Conservation (phyloP, 2,797 vertebrate genomes). For the Mastacembelus armatus region DNA sequence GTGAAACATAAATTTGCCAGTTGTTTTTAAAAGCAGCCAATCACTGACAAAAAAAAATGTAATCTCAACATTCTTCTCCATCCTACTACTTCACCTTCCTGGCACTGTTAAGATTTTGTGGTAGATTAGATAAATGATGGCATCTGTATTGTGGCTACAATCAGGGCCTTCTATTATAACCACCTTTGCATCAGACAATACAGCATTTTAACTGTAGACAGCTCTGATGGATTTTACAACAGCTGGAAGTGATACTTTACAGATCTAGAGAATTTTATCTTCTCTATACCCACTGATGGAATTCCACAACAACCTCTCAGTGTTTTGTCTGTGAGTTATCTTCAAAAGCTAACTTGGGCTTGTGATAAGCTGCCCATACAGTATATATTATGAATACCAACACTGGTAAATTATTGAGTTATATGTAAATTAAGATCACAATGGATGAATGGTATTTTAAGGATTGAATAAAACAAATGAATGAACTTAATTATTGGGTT, state of each 20-base stretch:
- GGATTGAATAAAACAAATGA: background rate
- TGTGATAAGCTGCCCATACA: conserved; percentile 40
- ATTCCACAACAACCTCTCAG: conserved; percentile 61
- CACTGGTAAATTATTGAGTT: background rate
- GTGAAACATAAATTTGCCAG: conserved; percentile 4
- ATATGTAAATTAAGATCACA: conserved; percentile 15
- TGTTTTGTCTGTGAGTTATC: conserved; percentile 77
- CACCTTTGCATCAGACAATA: conserved; percentile 79
- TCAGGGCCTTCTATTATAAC: conserved; percentile 73
- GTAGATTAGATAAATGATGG: conserved; percentile 77
- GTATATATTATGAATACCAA: background rate
- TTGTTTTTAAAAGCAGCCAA: conserved; percentile 43
- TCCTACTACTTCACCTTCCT: conserved; percentile 53
- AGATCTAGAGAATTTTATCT: conserved; percentile 71
- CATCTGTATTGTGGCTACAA: conserved; percentile 87
- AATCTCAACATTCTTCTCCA: conserved; percentile 58
- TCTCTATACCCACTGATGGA: conserved; percentile 50
- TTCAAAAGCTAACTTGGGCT: conserved; percentile 54
- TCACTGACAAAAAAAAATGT: conserved; percentile 38
- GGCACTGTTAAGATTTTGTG: conserved; percentile 64
- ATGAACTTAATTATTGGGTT: too few relatives aligned
- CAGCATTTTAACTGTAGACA: conserved; percentile 71
- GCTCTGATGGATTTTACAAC: conserved; percentile 75
- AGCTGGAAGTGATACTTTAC: conserved; percentile 77
- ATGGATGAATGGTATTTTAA: background rate